Evolutionary conservation across 2,797 vertebrate genomes (phyloP).

Genomic region (Iguana delicatissima): DNA sequence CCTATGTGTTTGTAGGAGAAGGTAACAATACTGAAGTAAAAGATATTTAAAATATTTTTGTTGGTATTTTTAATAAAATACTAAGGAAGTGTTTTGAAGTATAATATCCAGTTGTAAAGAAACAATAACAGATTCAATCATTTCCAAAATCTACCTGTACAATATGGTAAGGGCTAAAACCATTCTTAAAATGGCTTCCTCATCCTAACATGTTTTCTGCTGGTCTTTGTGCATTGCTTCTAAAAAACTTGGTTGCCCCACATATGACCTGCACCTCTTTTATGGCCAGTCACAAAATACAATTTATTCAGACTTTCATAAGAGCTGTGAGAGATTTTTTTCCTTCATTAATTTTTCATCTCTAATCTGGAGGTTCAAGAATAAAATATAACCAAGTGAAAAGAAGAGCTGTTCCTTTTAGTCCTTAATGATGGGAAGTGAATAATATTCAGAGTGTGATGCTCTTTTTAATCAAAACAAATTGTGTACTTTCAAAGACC

Average conservation of each 20-base stretch:
- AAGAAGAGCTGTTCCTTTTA: conserved; percentile 11
- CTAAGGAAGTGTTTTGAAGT: neutral
- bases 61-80: neutral
- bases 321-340: neutral
- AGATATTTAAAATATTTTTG: neutral
- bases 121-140: neutral
- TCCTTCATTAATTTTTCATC: conserved; percentile 9
- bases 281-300: neutral
- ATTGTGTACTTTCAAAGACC: conserved; percentile 19
- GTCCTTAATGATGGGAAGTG: neutral
- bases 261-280: neutral
- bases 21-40: neutral
- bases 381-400: conserved; percentile 12
- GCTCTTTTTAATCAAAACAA: conserved; percentile 47
- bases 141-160: no score
- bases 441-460: neutral
- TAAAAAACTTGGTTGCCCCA: neutral
- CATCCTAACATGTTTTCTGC: neutral
- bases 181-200: no score
- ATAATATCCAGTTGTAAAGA: neutral
- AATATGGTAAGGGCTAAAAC: no score
- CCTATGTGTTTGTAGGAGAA: no score
- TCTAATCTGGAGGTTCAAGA: neutral
- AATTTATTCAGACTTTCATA: neutral
- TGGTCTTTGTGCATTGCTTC: neutral